Base-by-base conservation (phyloP, 2,797 vertebrate genomes). In the Propithecus deckenii region DNA sequence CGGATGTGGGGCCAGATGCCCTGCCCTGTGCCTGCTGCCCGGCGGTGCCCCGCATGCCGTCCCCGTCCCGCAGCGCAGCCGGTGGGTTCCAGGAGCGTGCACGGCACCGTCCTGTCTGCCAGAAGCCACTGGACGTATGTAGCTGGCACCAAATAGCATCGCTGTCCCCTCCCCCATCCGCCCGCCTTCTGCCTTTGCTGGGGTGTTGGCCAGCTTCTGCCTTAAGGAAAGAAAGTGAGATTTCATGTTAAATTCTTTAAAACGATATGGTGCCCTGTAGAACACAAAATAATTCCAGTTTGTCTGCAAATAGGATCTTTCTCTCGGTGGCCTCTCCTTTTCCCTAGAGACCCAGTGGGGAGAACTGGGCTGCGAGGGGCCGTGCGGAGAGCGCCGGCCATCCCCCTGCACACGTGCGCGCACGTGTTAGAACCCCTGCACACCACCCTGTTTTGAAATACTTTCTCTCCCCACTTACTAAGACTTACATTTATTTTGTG, bases 1-100 rank as follows among this genome's bases (percentile, higher is more conserved):
- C 1, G 0, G 2, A 55, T 2, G 8, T 4, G 3, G 48, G 32
- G 23, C 10, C 0, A 23, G 0, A 0, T 20, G 48, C 32, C n/a
- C 65, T 30, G 61, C 61, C 48, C 63, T 13, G 32, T 0, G 23
- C 63, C 63, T n/a, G 28, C 10, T 8, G 76, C 17, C 46, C 17
- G 0, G 4, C 2, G 2, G n/a, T 75, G 30, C 30, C 43, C 46
- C 30, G 72, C 17, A 5, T 57, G 52, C 52, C 0, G 4, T 38
- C n/a, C 50, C 76, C 7, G 25, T 57, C 76, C 35, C 4, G 17
- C 69, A 3, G 76, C 10, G 23, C 14, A 10, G 28, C 38, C 76
- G 0, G 23, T 28, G 52, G 76, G 35, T 65, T 41, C 65, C 17
- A 12, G 10, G 23, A 23, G 41, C 25, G 13, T 7, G 2, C 4